phyloP scores from a whole-genome alignment of 2,888 invertebrate species.

The Philopedon plagiatum region DNA sequence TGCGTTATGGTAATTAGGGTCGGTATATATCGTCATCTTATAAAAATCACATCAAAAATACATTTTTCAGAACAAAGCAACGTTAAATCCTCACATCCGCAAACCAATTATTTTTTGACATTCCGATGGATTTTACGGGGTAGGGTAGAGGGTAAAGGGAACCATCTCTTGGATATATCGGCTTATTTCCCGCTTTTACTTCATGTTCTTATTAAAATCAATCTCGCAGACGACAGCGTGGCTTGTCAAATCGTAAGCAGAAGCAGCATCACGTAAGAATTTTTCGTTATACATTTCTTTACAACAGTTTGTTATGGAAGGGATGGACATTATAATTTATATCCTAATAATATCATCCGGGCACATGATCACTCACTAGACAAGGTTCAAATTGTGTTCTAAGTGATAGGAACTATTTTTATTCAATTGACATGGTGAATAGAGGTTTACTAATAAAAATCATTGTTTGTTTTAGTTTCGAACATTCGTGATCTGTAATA shows the following conservation, averaged over 20 bases:
- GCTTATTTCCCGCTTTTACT: slow-evolving; percentile 49
- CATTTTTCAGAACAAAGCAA: slow-evolving; percentile 30
- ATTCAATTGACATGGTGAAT: too few species aligned
- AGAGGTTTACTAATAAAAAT: too few species aligned
- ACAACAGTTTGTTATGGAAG: too few species aligned
- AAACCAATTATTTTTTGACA: slow-evolving; percentile 51
- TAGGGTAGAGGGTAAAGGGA: slow-evolving; percentile 24
- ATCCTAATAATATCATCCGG: too few species aligned
- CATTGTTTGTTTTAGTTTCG: too few species aligned
- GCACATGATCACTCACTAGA: too few species aligned
- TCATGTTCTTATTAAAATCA: slow-evolving; percentile 51
- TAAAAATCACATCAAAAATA: slow-evolving; percentile 24
- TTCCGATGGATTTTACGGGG: slow-evolving; percentile 42
- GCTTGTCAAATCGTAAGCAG: slow-evolving; percentile 47
- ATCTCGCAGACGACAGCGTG: slow-evolving; percentile 47
- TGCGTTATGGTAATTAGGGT: too few species aligned
- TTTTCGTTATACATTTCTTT: too few species aligned
- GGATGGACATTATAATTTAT: too few species aligned
- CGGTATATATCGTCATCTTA: neutral
- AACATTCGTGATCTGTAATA: too few species aligned
- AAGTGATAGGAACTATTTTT: too few species aligned
- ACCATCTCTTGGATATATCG: slow-evolving; percentile 49
- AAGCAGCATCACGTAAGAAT: slow-evolving; percentile 2
- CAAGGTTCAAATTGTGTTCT: too few species aligned
- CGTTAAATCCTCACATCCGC: slow-evolving; percentile 40